Conservation (phyloP, 1,140 invertebrate genomes). For the Zeugodacus cucurbitae region DNA sequence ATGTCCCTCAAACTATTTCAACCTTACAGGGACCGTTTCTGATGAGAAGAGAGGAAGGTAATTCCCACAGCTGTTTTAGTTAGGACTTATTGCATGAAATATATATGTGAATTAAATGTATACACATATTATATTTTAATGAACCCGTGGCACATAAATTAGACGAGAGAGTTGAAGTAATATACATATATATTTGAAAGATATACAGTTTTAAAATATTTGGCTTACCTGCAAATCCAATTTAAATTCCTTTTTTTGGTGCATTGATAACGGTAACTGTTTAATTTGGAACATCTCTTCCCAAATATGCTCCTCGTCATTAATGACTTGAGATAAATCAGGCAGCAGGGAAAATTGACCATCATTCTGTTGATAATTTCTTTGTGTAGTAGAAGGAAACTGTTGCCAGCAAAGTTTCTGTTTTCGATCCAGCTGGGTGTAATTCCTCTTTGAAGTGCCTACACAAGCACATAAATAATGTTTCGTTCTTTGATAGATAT, state of each 20-base stretch:
- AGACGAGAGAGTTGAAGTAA: too few species aligned
- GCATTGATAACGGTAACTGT: slow-evolving; percentile 83
- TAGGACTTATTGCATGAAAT: too few species aligned
- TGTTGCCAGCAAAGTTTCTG: slow-evolving; percentile 55
- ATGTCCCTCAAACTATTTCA: too few species aligned
- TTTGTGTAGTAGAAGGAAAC: slow-evolving; percentile 72
- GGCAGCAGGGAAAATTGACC: slow-evolving; percentile 80
- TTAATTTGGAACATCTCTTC: slow-evolving; percentile 89
- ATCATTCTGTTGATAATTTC: slow-evolving; percentile 75
- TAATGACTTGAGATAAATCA: slow-evolving; percentile 81
- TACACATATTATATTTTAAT: too few species aligned
- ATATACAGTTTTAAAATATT: background rate
- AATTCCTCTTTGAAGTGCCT: background rate
- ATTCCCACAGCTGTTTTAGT: too few species aligned
- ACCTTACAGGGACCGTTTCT: too few species aligned
- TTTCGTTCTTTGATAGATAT: background rate
- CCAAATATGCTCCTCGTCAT: slow-evolving; percentile 85
- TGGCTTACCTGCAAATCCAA: slow-evolving; percentile 77
- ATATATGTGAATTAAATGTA: too few species aligned
- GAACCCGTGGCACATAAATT: too few species aligned
- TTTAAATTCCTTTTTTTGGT: slow-evolving; percentile 82
- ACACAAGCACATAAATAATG: background rate
- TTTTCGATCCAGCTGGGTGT: slow-evolving; percentile 68
- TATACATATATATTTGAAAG: too few species aligned
- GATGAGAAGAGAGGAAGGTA: too few species aligned